Conservation (phyloP, 2,888 invertebrate genomes). For the Protophormia terraenovae region DNA sequence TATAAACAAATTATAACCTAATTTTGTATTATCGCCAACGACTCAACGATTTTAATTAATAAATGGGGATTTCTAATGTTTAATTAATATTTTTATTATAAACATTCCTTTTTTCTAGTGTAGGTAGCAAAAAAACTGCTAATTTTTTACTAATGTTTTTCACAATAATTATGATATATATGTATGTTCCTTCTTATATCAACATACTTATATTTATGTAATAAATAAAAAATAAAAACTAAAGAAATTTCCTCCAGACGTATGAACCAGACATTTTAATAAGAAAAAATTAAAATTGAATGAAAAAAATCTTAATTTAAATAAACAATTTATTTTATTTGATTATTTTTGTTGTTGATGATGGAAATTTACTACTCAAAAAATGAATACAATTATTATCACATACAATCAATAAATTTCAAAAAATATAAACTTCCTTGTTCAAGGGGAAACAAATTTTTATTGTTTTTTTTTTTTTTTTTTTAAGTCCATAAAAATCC, state of each 20-base stretch:
- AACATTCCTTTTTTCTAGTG: too few species aligned
- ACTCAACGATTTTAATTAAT: too few species aligned
- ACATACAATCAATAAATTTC: background rate
- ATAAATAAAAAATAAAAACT: background rate
- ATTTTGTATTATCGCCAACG: too few species aligned
- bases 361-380: background rate
- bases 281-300: background rate
- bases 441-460: too few species aligned
- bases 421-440: background rate
- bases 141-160: background rate
- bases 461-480: background rate
- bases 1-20: too few species aligned
- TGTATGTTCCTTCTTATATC: too few species aligned
- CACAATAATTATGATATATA: too few species aligned
- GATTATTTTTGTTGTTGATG: background rate
- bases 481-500: slow-evolving; percentile 20
- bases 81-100: too few species aligned
- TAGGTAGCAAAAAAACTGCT: background rate
- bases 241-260: background rate
- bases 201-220: too few species aligned
- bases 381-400: background rate
- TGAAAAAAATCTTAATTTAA: background rate
- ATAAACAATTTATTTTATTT: background rate
- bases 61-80: too few species aligned
- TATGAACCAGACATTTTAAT: background rate